phyloP scores from a whole-genome alignment of 2,113 vertebrate species.

The Centrocercus urophasianus region DNA sequence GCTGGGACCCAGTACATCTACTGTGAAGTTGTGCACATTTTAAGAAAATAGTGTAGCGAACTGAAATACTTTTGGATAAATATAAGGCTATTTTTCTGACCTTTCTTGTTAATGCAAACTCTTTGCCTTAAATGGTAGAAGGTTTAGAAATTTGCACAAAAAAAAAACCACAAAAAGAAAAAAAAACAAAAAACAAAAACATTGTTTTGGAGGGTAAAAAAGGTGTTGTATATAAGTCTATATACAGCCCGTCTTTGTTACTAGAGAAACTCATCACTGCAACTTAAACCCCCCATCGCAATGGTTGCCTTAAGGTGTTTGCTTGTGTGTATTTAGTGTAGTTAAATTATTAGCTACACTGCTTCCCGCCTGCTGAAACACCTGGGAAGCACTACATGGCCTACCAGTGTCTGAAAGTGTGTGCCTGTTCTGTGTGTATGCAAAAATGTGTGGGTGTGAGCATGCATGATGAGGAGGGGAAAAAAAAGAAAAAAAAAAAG shows the following conservation, averaged over 20 bases:
- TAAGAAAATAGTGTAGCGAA: constrained; percentile 60
- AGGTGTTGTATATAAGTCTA: constrained; percentile 23
- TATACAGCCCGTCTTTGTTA: constrained; percentile 35
- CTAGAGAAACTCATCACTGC: constrained; percentile 46
- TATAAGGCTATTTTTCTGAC: constrained; percentile 69
- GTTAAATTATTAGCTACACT: constrained; percentile 69
- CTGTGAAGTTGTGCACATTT: constrained; percentile 50
- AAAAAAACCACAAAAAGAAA: constrained; percentile 31
- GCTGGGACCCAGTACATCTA: constrained; percentile 34
- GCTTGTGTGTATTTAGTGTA: constrained; percentile 76
- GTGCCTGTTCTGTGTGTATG: constrained; percentile 50
- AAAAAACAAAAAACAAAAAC: constrained; percentile 7
- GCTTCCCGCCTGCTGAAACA: constrained; percentile 68
- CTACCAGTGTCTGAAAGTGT: constrained; percentile 69
- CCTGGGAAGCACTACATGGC: constrained; percentile 80
- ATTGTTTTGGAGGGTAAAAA: constrained; percentile 81
- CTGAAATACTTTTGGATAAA: constrained; percentile 66
- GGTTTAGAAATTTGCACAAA: constrained; percentile 88
- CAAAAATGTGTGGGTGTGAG: constrained; percentile 49
- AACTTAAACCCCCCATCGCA: constrained; percentile 77
- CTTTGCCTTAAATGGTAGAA: constrained; percentile 78
- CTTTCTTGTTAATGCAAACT: constrained; percentile 75
- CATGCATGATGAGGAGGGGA: constrained; percentile 23
- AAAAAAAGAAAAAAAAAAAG: constrained; percentile 39
- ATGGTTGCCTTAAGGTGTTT: constrained; percentile 88